Base-by-base conservation (phyloP, 2,113 vertebrate species). In the Paramisgurnus dabryanus region DNA sequence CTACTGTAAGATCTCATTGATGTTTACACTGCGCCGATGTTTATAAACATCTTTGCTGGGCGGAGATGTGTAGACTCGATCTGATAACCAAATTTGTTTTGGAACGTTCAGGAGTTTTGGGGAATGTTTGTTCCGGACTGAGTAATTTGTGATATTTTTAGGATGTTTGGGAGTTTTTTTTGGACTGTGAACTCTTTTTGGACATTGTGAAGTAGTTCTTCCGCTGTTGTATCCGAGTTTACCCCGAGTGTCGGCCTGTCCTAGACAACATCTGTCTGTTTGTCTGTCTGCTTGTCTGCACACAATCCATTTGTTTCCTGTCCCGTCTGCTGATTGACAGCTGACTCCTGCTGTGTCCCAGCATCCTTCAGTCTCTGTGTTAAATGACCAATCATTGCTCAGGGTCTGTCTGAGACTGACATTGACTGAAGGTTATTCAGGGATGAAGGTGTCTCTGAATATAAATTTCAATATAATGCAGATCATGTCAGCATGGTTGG, bases 41-140 rank as follows among this genome's bases (percentile, higher is more conserved):
- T 17, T 58, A 40, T n/a, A 41, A 67, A 50, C 79, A 66, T 47
- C 70, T 61, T 47, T 22, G 69, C 43, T 61, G 13, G 50, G 5
- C 5, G 34, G 57, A 15, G 50, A 5, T 7, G 41, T 12, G 47
- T 4, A 17, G 72, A 60, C 66, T 53, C 12, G n/a, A 55, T 53
- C 71, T 75, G 73, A 69, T 73, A 68, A 17, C 18, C 0, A 7
- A 0, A n/a, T 18, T 74, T 43, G 39, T 49, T 72, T 66, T 15
- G 72, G 72, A 49, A 49, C 3, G 34, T 41, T 40, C 57, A 9
- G 27, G 57, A 58, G 57, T 15, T 18, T 8, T 71, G 0, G 57
- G 4, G 61, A 71, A 17, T 73, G 65, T 71, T 81, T 67, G 57
- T 58, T 69, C 79, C 74, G 67, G 72, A 40, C 17, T 65, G 47